Evolutionary conservation across 2,888 invertebrate genomes (phyloP), one percentile per base, ranked within the genome.

Genomic region (Heliconius erato): DNA sequence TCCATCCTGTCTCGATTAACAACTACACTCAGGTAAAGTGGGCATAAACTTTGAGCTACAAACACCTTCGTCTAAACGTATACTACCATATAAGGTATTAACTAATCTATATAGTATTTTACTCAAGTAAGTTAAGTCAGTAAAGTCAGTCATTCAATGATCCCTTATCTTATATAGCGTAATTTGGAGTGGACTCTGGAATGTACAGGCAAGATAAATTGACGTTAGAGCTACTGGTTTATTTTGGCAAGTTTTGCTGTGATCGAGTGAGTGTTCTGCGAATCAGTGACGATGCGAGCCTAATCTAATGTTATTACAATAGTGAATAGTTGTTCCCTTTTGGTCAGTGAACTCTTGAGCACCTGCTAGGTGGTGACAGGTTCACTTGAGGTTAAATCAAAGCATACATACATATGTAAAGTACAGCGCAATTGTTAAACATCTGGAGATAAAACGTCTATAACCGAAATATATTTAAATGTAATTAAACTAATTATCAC

Each of bases 401-500:
- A 71, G 44, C 7, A 71, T 35, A 35, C 35, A 19, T 72, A 72
- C 11, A 72, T 1, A 26, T 23, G 26, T n/a, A 71, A 7, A 44
- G n/a, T 71, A 71, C 26, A 44, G 44, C 71, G 71, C 44, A 14
- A 40, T 71, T 16, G 72, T 72, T 72, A 72, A 44, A 72, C 44
- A 72, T 72, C 49, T 72, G 72, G 72, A 44, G 44, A 26, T 23
- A 72, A 72, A 44, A 72, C 72, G 80, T 80, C 74, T 80, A 76
- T 67, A 68, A 83, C 79, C 80, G 83, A 72, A 80, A 77, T 67
- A 78, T 79, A 83, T 82, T 85, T 79, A 86, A 85, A 79, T 80
- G 80, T 84, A 83, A 94, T 92, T 92, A 94, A 91, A 89, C 94
- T 95, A 95, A 95, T 94, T 96, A 96, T 96, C 96, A 96, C 96